These are phyloP conservation scores for Pseudochirops corinnae DNA, from an alignment of 2,797 vertebrate species.

Conservation along the genomic window DNA sequence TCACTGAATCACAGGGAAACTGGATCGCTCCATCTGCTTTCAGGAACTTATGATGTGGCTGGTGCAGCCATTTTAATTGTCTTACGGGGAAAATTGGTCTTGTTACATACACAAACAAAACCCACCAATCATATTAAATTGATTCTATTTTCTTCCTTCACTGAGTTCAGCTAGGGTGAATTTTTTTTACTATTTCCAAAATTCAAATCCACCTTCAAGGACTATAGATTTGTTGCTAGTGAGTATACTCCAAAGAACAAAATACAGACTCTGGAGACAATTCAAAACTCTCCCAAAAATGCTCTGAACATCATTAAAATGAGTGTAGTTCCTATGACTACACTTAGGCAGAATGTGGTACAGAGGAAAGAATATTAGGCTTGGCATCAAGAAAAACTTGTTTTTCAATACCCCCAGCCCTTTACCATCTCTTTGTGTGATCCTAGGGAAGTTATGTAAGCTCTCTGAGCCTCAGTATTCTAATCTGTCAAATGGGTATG, in stretches of 20 bases:
- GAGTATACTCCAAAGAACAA: slow-evolving; percentile 56
- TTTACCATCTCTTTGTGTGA: not conserved
- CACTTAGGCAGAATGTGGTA: slow-evolving; percentile 38
- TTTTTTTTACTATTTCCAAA: slow-evolving; percentile 59
- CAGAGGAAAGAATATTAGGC: not conserved
- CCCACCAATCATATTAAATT: not conserved
- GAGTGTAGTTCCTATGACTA: slow-evolving; percentile 66
- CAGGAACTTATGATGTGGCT: slow-evolving; percentile 29
- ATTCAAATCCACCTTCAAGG: slow-evolving; percentile 64
- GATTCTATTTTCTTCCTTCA: slow-evolving; percentile 46
- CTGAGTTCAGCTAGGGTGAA: slow-evolving; percentile 27
- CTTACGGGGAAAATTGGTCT: slow-evolving; percentile 8
- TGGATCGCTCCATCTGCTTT: not conserved
- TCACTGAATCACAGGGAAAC: not conserved
- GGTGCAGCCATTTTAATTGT: not conserved
- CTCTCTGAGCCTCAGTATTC: not conserved
- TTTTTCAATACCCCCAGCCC: not conserved
- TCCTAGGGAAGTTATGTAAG: not conserved
- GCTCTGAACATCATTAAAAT: slow-evolving; percentile 68
- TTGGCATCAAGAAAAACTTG: not conserved
- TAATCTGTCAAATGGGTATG: not conserved
- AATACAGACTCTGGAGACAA: slow-evolving; percentile 59
- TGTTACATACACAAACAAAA: slow-evolving; percentile 8
- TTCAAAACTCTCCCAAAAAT: slow-evolving; percentile 70
- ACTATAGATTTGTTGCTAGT: slow-evolving; percentile 59